phyloP scores from a whole-genome alignment of 37 sponge, comb jelly and placozoan genomes.

The Amphimedon queenslandica region DNA sequence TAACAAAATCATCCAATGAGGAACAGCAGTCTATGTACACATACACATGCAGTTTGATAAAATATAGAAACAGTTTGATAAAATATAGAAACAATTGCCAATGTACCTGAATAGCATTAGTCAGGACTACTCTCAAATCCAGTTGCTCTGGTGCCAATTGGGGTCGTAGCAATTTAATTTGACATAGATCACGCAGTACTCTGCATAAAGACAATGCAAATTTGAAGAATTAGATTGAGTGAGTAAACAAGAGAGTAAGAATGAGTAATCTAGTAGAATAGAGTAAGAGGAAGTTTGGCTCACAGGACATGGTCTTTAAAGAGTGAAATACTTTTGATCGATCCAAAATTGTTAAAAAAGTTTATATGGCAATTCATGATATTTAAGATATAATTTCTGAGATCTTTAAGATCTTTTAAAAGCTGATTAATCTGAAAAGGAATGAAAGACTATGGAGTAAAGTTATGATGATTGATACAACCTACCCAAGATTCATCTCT shows the following conservation, averaged over 20 bases:
- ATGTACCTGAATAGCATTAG: neutral
- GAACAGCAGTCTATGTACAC: conserved; percentile 6
- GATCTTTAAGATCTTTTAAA: conserved; percentile 12
- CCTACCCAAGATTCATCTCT: too few relatives aligned
- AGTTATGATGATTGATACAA: too few relatives aligned
- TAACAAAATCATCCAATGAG: neutral
- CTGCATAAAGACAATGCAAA: too few relatives aligned
- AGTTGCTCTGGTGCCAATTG: neutral
- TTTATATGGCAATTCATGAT: conserved; percentile 36
- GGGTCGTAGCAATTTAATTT: neutral
- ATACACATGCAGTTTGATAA: too few relatives aligned
- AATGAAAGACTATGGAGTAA: too few relatives aligned
- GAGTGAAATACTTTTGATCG: neutral
- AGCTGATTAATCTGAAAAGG: conserved; percentile 11
- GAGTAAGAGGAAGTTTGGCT: neutral
- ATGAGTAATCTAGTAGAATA: too few relatives aligned
- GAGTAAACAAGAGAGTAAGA: too few relatives aligned
- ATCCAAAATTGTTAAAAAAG: conserved; percentile 17
- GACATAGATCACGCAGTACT: neutral
- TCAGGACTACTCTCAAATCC: neutral
- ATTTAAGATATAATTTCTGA: conserved; percentile 2
- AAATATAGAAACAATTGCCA: too few relatives aligned
- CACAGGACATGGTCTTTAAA: conserved; percentile 16
- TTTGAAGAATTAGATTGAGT: too few relatives aligned
- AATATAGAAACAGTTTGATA: too few relatives aligned